Base-by-base conservation (phyloP, 2,888 invertebrate genomes). In the Leptinotarsa haldemani region DNA sequence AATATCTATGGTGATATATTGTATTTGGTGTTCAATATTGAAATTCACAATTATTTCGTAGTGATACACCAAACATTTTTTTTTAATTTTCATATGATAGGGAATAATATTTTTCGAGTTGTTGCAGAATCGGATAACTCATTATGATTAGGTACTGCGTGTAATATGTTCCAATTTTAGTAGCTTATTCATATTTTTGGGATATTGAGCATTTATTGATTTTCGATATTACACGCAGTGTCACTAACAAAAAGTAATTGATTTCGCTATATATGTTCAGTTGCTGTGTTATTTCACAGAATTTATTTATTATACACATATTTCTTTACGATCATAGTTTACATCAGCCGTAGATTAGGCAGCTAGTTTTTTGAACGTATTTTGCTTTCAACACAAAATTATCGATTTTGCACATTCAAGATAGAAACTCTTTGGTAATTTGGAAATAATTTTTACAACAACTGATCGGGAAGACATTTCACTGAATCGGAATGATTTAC, bases 281-380 rank as follows among this genome's bases (percentile, higher is more conserved):
- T 84, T 84, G 83, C 83, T 85, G 84, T 83, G 84, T 83, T 82
- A 77, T 83, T 84, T 83, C 82, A 79, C 76, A 80, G 77, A 77
- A 81, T 77, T 84, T 83, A 82, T 79, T 82, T 83, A 81, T 84
- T 81, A 85, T 83, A 83, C 83, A 85, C 73, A 71, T 79, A 85
- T 81, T 82, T 80, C 80, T 83, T 81, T 84, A 84, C 84, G 83
- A 83, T 82, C 83, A 84, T 82, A 77, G 76, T 82, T 75, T 83
- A 83, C 79, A 80, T 83, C 81, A 82, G 83, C 82, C 81, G 81
- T 80, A 80, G 76, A 82, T 83, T 84, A 83, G 82, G 80, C 84
- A 83, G 80, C 82, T 83, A 82, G 76, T 80, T 78, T 79, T 78
- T 73, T 73, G 77, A 81, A 82, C 81, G 80, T 82, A 65, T 74